Evolutionary conservation across 2,113 vertebrate genomes (phyloP).

Genomic region (Buteo buteo): DNA sequence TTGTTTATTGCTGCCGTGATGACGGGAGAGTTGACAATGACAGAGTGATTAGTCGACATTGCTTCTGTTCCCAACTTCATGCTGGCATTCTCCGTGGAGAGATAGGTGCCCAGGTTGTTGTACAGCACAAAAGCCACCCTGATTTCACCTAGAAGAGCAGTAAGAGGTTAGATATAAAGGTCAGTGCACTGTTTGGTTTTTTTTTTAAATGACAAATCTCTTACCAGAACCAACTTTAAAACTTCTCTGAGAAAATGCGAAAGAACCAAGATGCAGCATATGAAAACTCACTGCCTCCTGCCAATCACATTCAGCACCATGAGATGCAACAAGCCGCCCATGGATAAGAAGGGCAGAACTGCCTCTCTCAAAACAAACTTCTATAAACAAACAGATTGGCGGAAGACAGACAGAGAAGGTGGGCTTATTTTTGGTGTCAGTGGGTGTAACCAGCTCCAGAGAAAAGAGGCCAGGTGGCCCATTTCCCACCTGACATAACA

Average conservation of each 20-base stretch:
- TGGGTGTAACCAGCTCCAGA: not conserved
- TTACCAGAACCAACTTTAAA: no score
- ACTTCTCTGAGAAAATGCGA: not conserved
- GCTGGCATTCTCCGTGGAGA: no score
- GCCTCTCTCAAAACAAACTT: not conserved
- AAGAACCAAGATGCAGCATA: not conserved
- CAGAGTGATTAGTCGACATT: no score
- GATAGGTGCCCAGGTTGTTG: no score
- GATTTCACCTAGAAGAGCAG: no score
- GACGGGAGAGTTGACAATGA: no score
- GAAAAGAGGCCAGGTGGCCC: not conserved
- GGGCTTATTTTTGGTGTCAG: constrained; percentile 1
- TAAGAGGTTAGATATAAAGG: no score
- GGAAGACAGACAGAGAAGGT: not conserved
- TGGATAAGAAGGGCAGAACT: not conserved
- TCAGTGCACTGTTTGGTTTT: no score
- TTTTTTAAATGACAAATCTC: no score
- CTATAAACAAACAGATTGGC: not conserved
- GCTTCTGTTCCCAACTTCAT: no score
- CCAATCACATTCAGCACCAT: not conserved
- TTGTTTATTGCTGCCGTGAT: no score
- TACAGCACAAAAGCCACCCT: no score
- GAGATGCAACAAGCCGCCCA: not conserved
- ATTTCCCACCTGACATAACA: not conserved
- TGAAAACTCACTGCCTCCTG: not conserved